Conservation (phyloP, 1,140 invertebrate genomes). For the Cataglyphis hispanica region DNA sequence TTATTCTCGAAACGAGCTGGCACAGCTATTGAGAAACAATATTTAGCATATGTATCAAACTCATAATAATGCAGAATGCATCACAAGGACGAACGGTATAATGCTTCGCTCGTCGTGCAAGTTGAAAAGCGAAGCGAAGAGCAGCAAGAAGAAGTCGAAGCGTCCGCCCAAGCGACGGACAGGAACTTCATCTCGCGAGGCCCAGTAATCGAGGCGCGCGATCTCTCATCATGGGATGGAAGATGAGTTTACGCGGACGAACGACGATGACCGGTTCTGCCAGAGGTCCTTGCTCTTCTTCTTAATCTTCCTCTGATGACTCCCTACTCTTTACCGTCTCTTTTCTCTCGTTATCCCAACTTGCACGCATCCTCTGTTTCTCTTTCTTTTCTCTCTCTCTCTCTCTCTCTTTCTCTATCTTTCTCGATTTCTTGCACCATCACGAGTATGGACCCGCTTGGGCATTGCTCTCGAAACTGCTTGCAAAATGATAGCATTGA, state of each 20-base stretch:
- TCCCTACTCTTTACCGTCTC: slow-evolving; percentile 49
- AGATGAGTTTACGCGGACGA: slow-evolving; percentile 71
- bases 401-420: slow-evolving; percentile 39
- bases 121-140: slow-evolving; percentile 27
- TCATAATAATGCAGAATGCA: not conserved
- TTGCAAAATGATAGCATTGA: slow-evolving; percentile 59
- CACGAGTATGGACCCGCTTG: slow-evolving; percentile 48
- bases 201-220: slow-evolving; percentile 59
- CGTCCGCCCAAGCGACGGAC: not conserved
- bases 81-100: not conserved
- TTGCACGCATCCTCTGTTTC: slow-evolving; percentile 51
- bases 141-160: not conserved
- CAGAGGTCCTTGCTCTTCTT: slow-evolving; percentile 76
- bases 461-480: slow-evolving; percentile 69
- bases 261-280: slow-evolving; percentile 76
- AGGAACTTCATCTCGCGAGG: slow-evolving; percentile 15
- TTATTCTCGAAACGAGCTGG: not conserved
- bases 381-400: slow-evolving; percentile 53
- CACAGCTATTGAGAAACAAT: not conserved
- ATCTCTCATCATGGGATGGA: slow-evolving; percentile 58
- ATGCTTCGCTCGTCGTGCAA: not conserved
- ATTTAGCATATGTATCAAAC: slow-evolving; percentile 7
- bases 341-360: slow-evolving; percentile 48
- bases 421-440: slow-evolving; percentile 57
- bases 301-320: slow-evolving; percentile 75